Evolutionary conservation across 2,888 invertebrate genomes (phyloP), one percentile per base, ranked within the genome.

Genomic region (Andrena fulva): DNA sequence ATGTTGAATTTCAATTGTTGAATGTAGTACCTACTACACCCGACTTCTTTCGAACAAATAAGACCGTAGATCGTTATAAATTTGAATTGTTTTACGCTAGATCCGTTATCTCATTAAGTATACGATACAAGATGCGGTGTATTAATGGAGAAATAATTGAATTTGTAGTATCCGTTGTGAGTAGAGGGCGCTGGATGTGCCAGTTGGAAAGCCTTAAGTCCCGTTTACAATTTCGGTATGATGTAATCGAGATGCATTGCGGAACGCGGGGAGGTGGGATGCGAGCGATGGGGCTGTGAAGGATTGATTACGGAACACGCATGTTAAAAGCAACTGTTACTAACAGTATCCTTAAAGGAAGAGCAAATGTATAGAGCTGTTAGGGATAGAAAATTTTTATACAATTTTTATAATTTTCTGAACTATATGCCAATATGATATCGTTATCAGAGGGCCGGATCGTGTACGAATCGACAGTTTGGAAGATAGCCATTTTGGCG

Each of bases 401-500:
- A 72, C 35, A 82, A 69, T 77, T 83, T 77, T 78, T 42, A 62
- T 59, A 75, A 77, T 78, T 78, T 84, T 72, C 48, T 8, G 56
- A 56, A 75, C 35, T 48, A 31, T 24, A 68, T 68, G 63, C 52
- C 63, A 75, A 63, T 60, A 79, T 63, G 77, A 73, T 75, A 63
- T 68, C 35, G 48, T 74, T 50, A 64, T 67, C 31, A 73, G 31
- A 29, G 31, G 68, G 33, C 29, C 31, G 6, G 70, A 67, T 52
- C 48, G 70, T 62, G 66, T 27, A 69, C 73, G 69, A 67, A 74
- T 54, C 24, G 60, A 71, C 31, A 52, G 63, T 74, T 80, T 84
- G 64, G 79, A 87, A 73, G 84, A 85, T 90, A 76, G 89, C 88
- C 90, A 89, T 89, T 90, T 90, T 90, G 89, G 90, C 90, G 90